Conservation (phyloP, 1,140 invertebrate genomes). For the Drosophila nebulosa region DNA sequence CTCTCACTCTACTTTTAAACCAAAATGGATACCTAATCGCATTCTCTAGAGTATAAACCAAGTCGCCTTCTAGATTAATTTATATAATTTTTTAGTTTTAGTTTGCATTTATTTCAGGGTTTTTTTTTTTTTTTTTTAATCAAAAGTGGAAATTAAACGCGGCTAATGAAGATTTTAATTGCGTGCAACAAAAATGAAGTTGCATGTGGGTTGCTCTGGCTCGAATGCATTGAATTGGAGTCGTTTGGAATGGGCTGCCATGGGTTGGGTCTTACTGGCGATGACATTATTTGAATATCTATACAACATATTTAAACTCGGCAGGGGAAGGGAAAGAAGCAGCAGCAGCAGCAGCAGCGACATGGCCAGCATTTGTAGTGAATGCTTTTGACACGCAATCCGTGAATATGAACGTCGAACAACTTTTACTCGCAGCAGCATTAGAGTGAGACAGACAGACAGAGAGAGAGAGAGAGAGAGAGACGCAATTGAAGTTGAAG, state of each 20-base stretch:
- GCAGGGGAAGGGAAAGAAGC: background rate
- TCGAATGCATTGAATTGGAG: background rate
- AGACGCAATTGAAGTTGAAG: background rate
- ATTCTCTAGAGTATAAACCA: too few relatives aligned
- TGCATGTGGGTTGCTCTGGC: constrained; percentile 52
- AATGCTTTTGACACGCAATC: constrained; percentile 11
- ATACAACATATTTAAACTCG: constrained; percentile 1
- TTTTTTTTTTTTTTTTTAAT: constrained; percentile 50
- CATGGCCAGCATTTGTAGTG: constrained; percentile 11
- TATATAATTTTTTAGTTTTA: background rate
- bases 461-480: background rate
- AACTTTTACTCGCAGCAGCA: background rate
- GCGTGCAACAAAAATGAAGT: constrained; percentile 60
- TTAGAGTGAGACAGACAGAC: background rate
- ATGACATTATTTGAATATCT: constrained; percentile 7
- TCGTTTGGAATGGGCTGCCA: background rate
- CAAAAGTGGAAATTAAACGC: constrained; percentile 79
- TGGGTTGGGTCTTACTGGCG: background rate
- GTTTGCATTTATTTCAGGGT: background rate
- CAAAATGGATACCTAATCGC: too few relatives aligned
- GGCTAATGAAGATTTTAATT: constrained; percentile 80
- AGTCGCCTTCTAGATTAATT: too few relatives aligned
- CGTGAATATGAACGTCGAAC: background rate
- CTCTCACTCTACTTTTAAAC: too few relatives aligned
- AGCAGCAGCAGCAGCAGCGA: background rate